Base-by-base conservation (phyloP, 30 jellyfish, hydroid and myxozoan species). In the Aurelia aurita region DNA sequence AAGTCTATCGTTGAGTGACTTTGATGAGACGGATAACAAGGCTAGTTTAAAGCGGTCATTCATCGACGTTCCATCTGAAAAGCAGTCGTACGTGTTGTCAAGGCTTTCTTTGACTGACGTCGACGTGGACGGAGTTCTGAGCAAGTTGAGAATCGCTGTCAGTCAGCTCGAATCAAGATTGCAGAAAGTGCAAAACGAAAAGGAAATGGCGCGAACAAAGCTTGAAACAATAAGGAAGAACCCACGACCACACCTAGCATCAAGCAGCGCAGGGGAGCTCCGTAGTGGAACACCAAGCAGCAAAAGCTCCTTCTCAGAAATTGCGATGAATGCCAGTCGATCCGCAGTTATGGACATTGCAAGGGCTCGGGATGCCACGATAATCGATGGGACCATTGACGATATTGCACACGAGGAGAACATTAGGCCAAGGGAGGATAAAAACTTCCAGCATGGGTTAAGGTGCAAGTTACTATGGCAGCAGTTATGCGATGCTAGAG, bases 261-360 rank as follows among this genome's bases (percentile, higher is more conserved):
- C 88, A 34, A 59, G 63, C 47, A 77, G 88, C 49, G 51, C 60
- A 16, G 78, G 47, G 5, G 79, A 77, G 39, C 53, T 77, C 25
- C 26, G 70, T 3, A 45, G 31, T 22, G 51, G 51, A 39, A 14
- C 51, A 39, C 12, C 31, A 16, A n/a, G 28, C 28, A 77, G 54
- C 70, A 58, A 10, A 28, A 77, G 44, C 19, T 27, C 58, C 29
- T n/a, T 5, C 26, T 14, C 29, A 43, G 85, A 72, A 7, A 7
- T 19, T 26, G 71, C 55, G 15, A 46, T 58, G 34, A 43, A 12
- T 20, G 69, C 70, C 15, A 83, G 76, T 67, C 86, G 93, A 27
- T 87, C 96, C 10, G 96, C 96, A 12, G 96, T 87, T 31, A 87
- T 74, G 15, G 96, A 87, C 11, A 75, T 87, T 26, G 96, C 90